These are phyloP conservation scores for Rhagophthalmus giganteus DNA, from an alignment of 2,888 invertebrate genomes.

Conservation along the genomic window DNA sequence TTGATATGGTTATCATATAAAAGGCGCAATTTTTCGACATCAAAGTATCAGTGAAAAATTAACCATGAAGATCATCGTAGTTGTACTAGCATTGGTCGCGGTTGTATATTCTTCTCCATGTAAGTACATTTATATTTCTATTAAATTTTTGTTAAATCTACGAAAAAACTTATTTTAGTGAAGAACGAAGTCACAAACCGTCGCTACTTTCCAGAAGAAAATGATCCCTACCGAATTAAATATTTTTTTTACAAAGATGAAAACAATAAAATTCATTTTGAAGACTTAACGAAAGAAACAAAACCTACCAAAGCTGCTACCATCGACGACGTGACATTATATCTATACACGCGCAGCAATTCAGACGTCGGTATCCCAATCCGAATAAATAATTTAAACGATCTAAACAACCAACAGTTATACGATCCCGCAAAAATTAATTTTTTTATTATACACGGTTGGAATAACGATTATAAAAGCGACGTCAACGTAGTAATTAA, in stretches of 20 bases:
- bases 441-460: conserved; percentile 48
- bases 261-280: conserved; percentile 23
- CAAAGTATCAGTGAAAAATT: no score
- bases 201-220: conserved; percentile 4
- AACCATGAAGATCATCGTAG: no score
- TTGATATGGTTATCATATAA: no score
- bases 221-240: conserved; percentile 15
- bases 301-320: conserved; percentile 10
- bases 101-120: no score
- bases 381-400: conserved; percentile 19
- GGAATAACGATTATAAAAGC: conserved; percentile 41
- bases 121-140: no score
- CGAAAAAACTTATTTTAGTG: no score
- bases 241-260: conserved; percentile 20
- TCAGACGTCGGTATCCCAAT: conserved; percentile 18
- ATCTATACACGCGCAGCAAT: conserved; percentile 39
- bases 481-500: conserved; percentile 36
- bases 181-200: not conserved
- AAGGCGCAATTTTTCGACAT: no score
- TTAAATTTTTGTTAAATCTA: no score
- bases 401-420: conserved; percentile 25
- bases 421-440: conserved; percentile 37
- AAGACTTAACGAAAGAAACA: conserved; percentile 22
- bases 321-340: conserved; percentile 37
- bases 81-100: no score